Percentiles rank a stretch among this genome's conserved stretches.
Evolutionary conservation across 2,888 invertebrate species (phyloP).

Genomic region (Fissipunctia ypsillon): DNA sequence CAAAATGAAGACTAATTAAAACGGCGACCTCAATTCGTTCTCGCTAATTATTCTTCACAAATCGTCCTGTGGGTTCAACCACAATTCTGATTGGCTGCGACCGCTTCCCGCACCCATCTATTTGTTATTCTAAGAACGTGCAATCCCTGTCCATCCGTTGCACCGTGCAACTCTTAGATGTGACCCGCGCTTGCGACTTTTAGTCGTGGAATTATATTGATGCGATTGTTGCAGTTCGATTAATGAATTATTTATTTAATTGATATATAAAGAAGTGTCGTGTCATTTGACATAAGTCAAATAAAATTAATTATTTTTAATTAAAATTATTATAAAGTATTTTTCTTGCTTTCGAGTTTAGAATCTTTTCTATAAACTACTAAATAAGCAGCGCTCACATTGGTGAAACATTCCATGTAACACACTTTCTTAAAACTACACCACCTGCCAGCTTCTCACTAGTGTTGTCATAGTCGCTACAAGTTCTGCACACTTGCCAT

Average conservation of each 20-base stretch:
- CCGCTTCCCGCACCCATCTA: conserved; percentile 73
- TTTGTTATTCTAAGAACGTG: conserved; percentile 83
- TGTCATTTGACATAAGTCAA: no score
- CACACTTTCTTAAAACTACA: no score
- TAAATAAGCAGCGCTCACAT: no score
- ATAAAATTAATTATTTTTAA: no score
- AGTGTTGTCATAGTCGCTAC: no score
- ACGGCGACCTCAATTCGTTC: conserved; percentile 66
- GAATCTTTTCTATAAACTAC: no score
- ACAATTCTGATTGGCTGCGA: conserved; percentile 79
- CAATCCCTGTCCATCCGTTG: conserved; percentile 82
- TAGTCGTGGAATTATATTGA: conserved; percentile 56
- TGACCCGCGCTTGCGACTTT: conserved; percentile 61
- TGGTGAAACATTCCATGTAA: no score
- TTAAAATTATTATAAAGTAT: no score
- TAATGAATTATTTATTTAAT: conserved; percentile 69
- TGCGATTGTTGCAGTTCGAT: conserved; percentile 52
- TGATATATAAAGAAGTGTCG: no score
- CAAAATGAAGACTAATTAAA: conserved; percentile 62
- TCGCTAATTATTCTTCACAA: conserved; percentile 85
- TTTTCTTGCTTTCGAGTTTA: no score
- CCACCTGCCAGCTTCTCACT: no score
- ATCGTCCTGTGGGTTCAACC: conserved; percentile 71
- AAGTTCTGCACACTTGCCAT: no score
- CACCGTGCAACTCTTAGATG: conserved; percentile 79